A percentile compares a stretch with the other conserved stretches of the same genome.
Conservation (phyloP, 2,888 invertebrate genomes). For the Noctua pronuba region DNA sequence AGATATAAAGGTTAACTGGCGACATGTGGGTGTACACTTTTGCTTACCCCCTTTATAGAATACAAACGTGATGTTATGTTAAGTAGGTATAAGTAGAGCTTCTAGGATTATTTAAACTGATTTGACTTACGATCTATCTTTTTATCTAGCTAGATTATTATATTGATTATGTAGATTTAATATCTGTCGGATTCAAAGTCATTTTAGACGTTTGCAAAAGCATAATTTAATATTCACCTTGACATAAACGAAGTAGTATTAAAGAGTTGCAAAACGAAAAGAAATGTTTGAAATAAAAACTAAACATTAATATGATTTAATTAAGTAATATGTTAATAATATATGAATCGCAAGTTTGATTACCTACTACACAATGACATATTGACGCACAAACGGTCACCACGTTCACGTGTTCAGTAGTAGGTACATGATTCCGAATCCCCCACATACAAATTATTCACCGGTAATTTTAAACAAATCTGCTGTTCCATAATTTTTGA, state of each 20-base stretch:
- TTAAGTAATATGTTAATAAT: background rate
- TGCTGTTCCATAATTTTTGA: no score
- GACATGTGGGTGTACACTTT: background rate
- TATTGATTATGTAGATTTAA: background rate
- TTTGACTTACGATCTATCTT: background rate
- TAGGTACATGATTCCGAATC: no score
- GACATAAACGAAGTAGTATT: background rate
- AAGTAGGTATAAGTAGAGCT: background rate
- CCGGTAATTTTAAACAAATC: no score
- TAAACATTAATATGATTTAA: background rate
- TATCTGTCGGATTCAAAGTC: background rate
- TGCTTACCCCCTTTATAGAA: background rate
- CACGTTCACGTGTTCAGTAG: no score
- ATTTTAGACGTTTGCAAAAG: background rate
- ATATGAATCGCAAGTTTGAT: background rate
- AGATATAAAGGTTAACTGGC: background rate
- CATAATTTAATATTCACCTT: constrained; percentile 9
- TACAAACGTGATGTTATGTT: background rate
- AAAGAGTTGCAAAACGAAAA: constrained; percentile 9
- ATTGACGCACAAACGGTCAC: no score
- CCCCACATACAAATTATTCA: no score
- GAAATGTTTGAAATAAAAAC: background rate
- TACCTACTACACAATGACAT: no score
- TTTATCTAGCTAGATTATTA: no score
- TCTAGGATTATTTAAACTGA: background rate